Percentiles rank a stretch among this genome's conserved stretches.
phyloP scores from a whole-genome alignment of 2,797 vertebrate genomes.

The Sebastes cheni region DNA sequence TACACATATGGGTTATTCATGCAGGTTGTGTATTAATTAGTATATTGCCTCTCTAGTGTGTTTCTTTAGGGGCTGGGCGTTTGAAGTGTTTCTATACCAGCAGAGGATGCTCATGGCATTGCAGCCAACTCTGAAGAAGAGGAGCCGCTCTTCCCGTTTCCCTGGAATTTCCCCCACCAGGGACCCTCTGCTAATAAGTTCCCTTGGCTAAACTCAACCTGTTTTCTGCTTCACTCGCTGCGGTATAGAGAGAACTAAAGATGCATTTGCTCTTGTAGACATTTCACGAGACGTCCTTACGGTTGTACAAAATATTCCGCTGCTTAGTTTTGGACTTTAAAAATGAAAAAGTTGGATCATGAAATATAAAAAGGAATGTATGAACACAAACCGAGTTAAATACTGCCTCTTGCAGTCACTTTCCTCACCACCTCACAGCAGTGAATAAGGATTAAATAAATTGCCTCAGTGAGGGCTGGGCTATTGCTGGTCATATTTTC shows the following conservation, averaged over 20 bases:
- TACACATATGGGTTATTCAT: conserved; percentile 63
- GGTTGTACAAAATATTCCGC: conserved; percentile 21
- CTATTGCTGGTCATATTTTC: conserved; percentile 56
- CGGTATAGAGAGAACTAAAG: conserved; percentile 38
- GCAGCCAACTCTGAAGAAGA: conserved; percentile 51
- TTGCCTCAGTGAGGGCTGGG: conserved; percentile 28
- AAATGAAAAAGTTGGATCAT: conserved; percentile 27
- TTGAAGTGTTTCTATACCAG: conserved; percentile 73
- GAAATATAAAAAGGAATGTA: conserved; percentile 18
- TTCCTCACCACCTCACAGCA: conserved; percentile 37
- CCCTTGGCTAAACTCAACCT: conserved; percentile 67
- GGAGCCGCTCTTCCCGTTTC: conserved; percentile 39
- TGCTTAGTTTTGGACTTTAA: conserved; percentile 7
- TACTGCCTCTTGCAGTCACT: conserved; percentile 12
- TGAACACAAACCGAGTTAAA: conserved; percentile 14
- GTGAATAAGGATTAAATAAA: conserved; percentile 63
- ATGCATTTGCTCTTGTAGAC: conserved; percentile 39
- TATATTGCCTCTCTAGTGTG: conserved; percentile 34
- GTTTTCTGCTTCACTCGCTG: conserved; percentile 62
- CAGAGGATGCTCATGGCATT: conserved; percentile 77
- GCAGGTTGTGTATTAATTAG: conserved; percentile 69
- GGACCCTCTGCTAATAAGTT: conserved; percentile 74
- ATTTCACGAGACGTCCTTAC: conserved; percentile 18
- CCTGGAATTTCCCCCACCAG: conserved; percentile 62
- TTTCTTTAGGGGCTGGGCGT: conserved; percentile 56